These are phyloP conservation scores for Calypte anna DNA, from an alignment of 2,113 vertebrate species.

Conservation along the genomic window DNA sequence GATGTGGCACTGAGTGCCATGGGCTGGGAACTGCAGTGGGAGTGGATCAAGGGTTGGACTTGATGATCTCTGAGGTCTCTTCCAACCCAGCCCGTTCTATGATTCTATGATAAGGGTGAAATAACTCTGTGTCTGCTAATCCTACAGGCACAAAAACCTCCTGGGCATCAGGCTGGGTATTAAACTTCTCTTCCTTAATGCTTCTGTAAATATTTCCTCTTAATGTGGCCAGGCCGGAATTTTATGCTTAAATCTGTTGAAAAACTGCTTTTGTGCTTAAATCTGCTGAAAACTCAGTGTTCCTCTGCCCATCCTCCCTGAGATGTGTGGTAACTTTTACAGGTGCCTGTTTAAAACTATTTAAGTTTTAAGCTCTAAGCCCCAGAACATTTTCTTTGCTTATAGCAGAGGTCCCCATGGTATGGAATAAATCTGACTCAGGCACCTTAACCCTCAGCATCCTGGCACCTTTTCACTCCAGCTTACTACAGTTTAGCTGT, in stretches of 20 bases:
- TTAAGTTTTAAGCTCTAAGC: too few relatives aligned
- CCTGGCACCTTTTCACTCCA: neutral
- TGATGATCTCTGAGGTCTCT: too few relatives aligned
- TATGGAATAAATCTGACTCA: neutral
- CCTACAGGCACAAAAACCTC: neutral
- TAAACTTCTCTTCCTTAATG: neutral
- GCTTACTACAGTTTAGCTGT: neutral
- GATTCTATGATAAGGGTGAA: neutral
- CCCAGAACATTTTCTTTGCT: neutral
- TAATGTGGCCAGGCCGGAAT: neutral
- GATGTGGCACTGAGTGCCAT: too few relatives aligned
- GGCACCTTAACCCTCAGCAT: neutral
- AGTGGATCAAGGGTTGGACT: too few relatives aligned
- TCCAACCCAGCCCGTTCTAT: too few relatives aligned
- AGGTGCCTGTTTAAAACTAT: neutral
- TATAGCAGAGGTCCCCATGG: neutral
- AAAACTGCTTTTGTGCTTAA: neutral
- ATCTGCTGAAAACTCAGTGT: neutral
- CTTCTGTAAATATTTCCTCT: neutral
- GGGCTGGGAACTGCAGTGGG: too few relatives aligned
- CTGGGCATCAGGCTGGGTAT: fast-evolving
- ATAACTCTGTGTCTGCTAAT: neutral
- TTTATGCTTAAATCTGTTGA: neutral
- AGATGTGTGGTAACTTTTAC: neutral
- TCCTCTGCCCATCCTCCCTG: neutral